A percentile compares a stretch with the other conserved stretches of the same genome.
Conservation (phyloP, 2,113 vertebrate genomes). For the Crotalus viridis region DNA sequence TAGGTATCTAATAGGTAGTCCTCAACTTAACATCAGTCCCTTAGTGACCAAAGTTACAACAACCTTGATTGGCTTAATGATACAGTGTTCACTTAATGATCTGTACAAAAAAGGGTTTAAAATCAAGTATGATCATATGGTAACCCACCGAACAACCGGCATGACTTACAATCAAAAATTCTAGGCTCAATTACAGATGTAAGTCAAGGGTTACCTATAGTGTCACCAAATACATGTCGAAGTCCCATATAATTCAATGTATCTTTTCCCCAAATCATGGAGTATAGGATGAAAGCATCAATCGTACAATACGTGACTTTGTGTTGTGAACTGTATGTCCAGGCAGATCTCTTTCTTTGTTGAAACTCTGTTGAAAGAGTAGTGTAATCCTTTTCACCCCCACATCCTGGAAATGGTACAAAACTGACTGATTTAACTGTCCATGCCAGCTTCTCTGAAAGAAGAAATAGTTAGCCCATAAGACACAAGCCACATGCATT, state of each 20-base stretch:
- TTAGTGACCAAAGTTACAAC: neutral
- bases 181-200: neutral
- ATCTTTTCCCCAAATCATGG: neutral
- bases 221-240: neutral
- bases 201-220: neutral
- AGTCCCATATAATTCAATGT: neutral
- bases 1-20: neutral
- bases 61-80: neutral
- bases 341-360: neutral
- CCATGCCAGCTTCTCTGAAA: neutral
- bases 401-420: neutral
- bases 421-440: neutral
- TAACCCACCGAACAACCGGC: neutral
- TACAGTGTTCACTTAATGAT: neutral
- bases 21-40: neutral
- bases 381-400: neutral
- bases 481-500: neutral
- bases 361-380: neutral
- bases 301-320: neutral
- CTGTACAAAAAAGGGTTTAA: neutral
- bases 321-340: neutral
- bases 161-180: neutral
- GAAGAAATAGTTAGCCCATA: neutral
- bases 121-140: neutral
- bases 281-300: neutral